Evolutionary conservation across 2,113 vertebrate genomes (phyloP), one percentile per base, ranked within the genome.

Genomic region (Cyprinodon brontotheroides): DNA sequence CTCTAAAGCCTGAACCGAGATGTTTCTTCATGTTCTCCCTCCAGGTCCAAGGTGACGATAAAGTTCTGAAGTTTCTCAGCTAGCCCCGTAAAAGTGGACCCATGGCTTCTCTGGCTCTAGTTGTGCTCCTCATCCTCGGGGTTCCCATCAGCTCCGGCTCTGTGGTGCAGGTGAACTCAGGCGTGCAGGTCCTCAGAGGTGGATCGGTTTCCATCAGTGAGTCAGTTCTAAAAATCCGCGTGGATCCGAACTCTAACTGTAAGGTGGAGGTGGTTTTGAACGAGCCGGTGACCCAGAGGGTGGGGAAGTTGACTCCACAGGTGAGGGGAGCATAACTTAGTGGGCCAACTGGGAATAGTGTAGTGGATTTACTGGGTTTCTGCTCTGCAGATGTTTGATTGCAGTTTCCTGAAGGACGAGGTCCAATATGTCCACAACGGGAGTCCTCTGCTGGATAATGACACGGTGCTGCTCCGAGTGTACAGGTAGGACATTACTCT

Each of bases 261-360:
- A 96, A 95, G 85, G 94, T 95, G 78, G 92, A 95, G 86, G 92
- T 87, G 36, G 85, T 94, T 74, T 87, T 92, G 79, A 95, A 94
- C 65, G 93, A 96, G 50, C 92, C 78, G 0, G 39, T 92, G 70
- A 92, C 88, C 17, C 93, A 94, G 86, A 84, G 93, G 70, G 92
- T 90, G 41, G 94, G 94, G 0, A 92, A 80, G 67, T 11, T 87
- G 66, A 90, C 76, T 36, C 92, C 93, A 72, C 22, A 80, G 86
- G 91, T 95, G 83, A 45, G 72, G 29, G 13, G 60, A n/a, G 40
- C 17, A 37, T n/a, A 11, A 11, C 4, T 63, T 15, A 7, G 29
- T 22, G 14, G 22, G 48, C 3, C 2, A 20, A 38, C 41, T 6
- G 1, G 10, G 50, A 45, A 50, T 20, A 0, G 1, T 2, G 47